Evolutionary conservation across 2,888 invertebrate genomes (phyloP).

Genomic region (Pseudococcus viburni): DNA sequence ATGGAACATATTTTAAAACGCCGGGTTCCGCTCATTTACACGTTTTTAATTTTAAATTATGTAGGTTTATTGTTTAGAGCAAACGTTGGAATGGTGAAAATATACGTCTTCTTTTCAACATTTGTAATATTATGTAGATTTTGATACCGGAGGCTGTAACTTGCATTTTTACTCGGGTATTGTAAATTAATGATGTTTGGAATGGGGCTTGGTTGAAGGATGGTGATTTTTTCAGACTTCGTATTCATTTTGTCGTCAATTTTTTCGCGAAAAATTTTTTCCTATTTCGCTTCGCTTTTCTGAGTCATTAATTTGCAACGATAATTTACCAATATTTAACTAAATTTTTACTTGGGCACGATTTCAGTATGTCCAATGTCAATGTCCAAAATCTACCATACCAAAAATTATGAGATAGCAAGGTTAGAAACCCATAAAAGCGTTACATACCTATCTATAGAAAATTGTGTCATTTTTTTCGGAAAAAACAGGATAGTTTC

Average conservation of each 20-base stretch:
- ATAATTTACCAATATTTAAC: no score
- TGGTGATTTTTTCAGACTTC: neutral
- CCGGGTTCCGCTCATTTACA: neutral
- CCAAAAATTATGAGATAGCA: no score
- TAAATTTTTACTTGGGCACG: no score
- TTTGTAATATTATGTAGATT: neutral
- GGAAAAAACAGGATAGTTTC: neutral
- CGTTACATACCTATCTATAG: no score
- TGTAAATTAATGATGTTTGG: neutral
- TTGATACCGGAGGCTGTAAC: neutral
- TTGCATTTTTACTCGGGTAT: neutral
- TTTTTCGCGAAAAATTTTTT: neutral
- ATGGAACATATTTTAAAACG: neutral
- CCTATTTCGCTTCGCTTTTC: neutral
- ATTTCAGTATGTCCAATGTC: no score
- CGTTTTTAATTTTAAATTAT: conserved; percentile 10
- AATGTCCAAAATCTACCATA: no score
- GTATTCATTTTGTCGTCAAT: neutral
- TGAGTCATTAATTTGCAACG: neutral
- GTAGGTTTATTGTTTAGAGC: conserved; percentile 8
- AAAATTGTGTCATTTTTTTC: neutral
- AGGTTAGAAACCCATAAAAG: no score
- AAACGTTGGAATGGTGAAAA: neutral
- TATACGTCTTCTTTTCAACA: neutral
- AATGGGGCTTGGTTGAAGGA: no score